Evolutionary conservation across 2,888 invertebrate genomes (phyloP), one percentile per base, ranked within the genome.

Genomic region (Brenthis ino): DNA sequence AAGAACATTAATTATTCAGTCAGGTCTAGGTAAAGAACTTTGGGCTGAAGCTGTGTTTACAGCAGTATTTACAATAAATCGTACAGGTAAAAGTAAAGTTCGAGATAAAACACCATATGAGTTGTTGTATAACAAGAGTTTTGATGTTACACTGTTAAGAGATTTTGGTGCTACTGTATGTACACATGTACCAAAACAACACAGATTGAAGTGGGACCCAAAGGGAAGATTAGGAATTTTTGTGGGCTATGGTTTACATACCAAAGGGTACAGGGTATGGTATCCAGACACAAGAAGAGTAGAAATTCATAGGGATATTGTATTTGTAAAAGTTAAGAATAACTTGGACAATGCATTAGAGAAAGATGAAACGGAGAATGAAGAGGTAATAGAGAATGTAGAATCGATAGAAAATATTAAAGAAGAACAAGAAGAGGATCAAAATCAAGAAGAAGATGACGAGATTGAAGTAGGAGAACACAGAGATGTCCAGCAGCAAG

Each of bases 41-140:
- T 64, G 67, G 61, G 51, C 61, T 16, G 61, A 61, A 37, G 61
- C 54, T 20, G 54, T 67, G 16, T 28, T 48, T 43, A 67, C 60
- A 33, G 67, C 67, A 37, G 67, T 54, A 13, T 67, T 51, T 60
- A 37, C 50, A 16, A 28, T 67, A 14, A 60, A 67, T 54, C 47
- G 60, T 48, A 60, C 67, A 16, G 60, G 67, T 24, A 50, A 58
- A 60, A 60, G 67, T 53, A 33, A 11, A 33, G 53, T 55, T 43
- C 12, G 11, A 2, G 43, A n/a, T 28, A 67, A 67, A 60, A 57
- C 58, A 33, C 67, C 67, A 51, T 67, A 43, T 67, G 67, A 67
- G 37, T 51, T 67, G 13, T 60, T 48, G 67, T 57, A 13, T 24
- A 47, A 47, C n/a, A 67, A 54, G 57, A 28, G n/a, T 47, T 58